Base-by-base conservation (phyloP, 2,113 vertebrate species). In the Anoura caudifer region DNA sequence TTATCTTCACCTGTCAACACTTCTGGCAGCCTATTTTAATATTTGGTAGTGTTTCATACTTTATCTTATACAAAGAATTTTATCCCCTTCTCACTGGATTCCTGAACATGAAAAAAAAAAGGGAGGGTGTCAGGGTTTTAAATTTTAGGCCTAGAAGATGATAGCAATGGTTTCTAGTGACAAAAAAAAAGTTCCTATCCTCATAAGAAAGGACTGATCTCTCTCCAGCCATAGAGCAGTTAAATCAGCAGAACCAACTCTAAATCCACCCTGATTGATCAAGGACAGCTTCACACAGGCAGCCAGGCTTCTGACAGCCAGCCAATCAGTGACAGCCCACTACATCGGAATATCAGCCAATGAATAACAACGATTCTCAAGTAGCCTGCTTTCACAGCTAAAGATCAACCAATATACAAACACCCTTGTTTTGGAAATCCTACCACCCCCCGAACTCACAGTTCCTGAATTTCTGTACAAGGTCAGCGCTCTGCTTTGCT, bases 1-100 rank as follows among this genome's bases (percentile, higher is more conserved):
- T 98, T 98, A 98, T 98, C 98, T 97, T 97, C 94, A 98, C 98
- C 98, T 98, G 98, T 98, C 98, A 98, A 97, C 41, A 67, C 96
- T 98, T 98, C 97, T 98, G 98, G 98, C 98, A 98, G 97, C 90
- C 97, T 95, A 97, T 98, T 98, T 98, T 98, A 98, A 98, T 98
- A 98, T 97, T 96, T 98, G 97, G 97, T 98, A 97, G 98, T 98
- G 98, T 98, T 98, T 98, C 91, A 94, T 97, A 97, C 95, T 98
- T 98, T 98, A 98, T 98, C 98, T 98, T 96, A 76, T 97, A 97
- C 73, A 92, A 97, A 87, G 91, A 95, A 96, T 95, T 98, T 98
- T 97, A 97, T 94, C 93, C 97, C 96, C 98, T 98, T 93, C 97
- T 96, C 67, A 96, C 75, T 96, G 76, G 97, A 97, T 91, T 92